Evolutionary conservation across 2,113 vertebrate genomes (phyloP), one percentile per base, ranked within the genome.

Genomic region (Malurus elegans): DNA sequence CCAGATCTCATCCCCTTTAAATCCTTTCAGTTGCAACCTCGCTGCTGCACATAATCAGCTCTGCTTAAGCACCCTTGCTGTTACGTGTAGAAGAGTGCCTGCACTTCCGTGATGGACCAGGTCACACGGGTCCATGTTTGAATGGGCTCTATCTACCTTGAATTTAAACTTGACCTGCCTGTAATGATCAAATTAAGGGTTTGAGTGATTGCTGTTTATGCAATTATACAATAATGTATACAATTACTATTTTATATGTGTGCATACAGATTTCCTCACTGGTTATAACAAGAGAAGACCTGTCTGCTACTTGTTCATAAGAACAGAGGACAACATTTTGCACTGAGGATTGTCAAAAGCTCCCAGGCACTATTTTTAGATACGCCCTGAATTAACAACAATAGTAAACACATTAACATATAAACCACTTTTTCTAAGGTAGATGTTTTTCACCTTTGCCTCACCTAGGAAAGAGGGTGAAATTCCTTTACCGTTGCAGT

Each of bases 71-170:
- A 72, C 25, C 50, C 80, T 74, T 65, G 47, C 47, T 71, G 50
- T 28, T 70, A 50, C 1, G 0, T 8, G 32, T 19, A 65, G 3
- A 69, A 87, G 36, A 0, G 13, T 58, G 61, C 44, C 73, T 48
- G 36, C 26, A 12, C 44, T 53, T 79, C 5, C 15, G 57, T 6
- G 34, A 1, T 26, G 57, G n/a, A 8, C 12, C 34, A 32, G 61
- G 44, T 61, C 31, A 48, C 18, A 6, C 0, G 1, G 15, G 76
- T 26, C 64, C 50, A 21, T 10, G 3, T 26, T 40, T 51, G 4
- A 61, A 17, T 0, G 2, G 53, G 45, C 8, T 32, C 42, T 10
- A 9, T 6, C 61, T 38, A 8, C 26, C n/a, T 18, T 2, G 0
- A 69, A 75, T 12, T 65, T 21, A 12, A 78, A 38, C 9, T 34